Evolutionary conservation across 2,888 invertebrate species (phyloP).

Genomic region (Anticlea derivata): DNA sequence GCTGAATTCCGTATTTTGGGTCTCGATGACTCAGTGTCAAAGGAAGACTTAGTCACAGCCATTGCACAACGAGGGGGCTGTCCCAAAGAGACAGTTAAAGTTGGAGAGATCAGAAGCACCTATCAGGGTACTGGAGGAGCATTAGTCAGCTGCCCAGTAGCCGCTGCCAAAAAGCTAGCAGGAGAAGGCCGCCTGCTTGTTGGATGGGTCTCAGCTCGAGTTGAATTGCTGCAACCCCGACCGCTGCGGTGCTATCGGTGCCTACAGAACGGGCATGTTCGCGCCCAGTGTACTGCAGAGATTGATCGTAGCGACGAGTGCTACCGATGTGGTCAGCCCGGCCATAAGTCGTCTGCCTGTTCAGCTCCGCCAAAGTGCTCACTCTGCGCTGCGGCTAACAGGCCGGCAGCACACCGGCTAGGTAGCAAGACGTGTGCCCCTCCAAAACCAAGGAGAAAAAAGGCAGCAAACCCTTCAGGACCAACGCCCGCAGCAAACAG

Average conservation of each 20-base stretch:
- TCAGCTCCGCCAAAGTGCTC: background rate
- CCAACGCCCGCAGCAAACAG: no score
- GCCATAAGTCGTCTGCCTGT: background rate
- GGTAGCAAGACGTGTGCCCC: background rate
- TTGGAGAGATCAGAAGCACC: background rate
- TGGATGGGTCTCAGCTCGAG: background rate
- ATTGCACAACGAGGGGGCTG: background rate
- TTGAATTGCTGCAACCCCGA: background rate
- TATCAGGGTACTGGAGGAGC: background rate
- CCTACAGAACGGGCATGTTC: background rate
- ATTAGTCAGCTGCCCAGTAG: background rate
- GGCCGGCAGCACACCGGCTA: background rate
- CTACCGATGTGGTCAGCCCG: conserved; percentile 1
- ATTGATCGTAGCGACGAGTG: conserved; percentile 2
- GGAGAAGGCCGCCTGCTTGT: background rate
- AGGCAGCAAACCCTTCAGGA: no score
- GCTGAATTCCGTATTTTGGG: conserved; percentile 1
- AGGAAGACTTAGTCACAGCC: background rate
- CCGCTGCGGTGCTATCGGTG: conserved; percentile 6
- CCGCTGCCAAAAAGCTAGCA: background rate
- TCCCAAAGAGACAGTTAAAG: background rate
- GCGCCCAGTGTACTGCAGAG: background rate
- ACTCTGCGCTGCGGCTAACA: background rate
- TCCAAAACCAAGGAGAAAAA: no score
- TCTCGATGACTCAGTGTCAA: conserved; percentile 7